Evolutionary conservation across 2,113 vertebrate genomes (phyloP).

Genomic region (Apodemus sylvaticus): DNA sequence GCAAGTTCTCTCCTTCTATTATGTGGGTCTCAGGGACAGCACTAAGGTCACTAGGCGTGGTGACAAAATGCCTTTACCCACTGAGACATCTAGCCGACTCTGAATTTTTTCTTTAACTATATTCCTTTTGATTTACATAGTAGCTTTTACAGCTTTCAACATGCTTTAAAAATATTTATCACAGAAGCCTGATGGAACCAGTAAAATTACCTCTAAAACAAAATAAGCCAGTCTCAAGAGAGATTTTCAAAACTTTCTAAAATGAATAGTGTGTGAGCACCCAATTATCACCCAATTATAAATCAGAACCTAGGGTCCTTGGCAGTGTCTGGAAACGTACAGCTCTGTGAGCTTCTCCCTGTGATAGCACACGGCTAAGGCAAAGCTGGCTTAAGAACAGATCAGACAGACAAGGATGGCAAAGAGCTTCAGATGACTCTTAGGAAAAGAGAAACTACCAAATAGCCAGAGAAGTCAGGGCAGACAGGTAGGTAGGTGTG

Average conservation of each 20-base stretch:
- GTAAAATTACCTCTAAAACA: slow-evolving; percentile 4
- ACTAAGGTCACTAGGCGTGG: not conserved
- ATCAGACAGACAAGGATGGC: not conserved
- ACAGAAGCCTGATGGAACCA: not conserved
- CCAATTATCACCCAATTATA: not conserved
- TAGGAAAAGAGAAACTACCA: not conserved
- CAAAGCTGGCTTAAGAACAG: not conserved
- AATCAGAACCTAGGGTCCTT: not conserved
- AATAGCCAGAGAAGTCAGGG: not conserved
- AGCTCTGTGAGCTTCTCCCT: not conserved
- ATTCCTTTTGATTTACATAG: not conserved
- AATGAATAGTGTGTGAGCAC: slow-evolving; percentile 28
- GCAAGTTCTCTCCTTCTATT: not conserved
- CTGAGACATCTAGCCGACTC: not conserved
- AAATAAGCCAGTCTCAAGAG: slow-evolving; percentile 35
- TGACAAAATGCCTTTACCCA: not conserved
- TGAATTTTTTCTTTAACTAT: not conserved
- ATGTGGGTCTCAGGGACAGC: not conserved
- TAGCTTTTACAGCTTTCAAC: not conserved
- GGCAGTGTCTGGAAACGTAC: not conserved
- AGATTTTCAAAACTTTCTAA: slow-evolving; percentile 25
- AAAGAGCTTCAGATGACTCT: not conserved
- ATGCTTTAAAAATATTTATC: slow-evolving; percentile 25
- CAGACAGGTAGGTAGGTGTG: not conserved
- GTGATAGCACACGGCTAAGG: not conserved